Conservation (phyloP, 2,797 vertebrate genomes). For the Hippocampus kuda region DNA sequence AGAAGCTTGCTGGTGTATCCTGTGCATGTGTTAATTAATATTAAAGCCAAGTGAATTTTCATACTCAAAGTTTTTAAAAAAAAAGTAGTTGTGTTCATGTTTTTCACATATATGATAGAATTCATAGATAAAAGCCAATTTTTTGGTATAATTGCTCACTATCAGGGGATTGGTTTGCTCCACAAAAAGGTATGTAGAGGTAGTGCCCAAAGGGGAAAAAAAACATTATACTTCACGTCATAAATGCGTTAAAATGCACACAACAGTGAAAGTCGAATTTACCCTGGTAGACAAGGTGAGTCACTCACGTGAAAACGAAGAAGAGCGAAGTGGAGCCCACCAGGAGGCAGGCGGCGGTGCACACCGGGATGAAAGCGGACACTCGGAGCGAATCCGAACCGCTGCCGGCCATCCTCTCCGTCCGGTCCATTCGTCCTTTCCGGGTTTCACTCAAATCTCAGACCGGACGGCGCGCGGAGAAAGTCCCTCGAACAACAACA, state of each 20-base stretch:
- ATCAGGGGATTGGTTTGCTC: no score
- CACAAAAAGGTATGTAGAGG: no score
- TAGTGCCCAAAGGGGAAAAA: no score
- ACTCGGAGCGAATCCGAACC: slow-evolving; percentile 78
- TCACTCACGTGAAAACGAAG: slow-evolving; percentile 95
- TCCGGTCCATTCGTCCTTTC: slow-evolving; percentile 52
- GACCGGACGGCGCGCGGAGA: slow-evolving; percentile 1
- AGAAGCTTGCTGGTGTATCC: no score
- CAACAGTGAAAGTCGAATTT: background rate
- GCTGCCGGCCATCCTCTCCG: slow-evolving; percentile 84
- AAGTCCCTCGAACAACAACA: background rate
- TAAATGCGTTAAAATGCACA: background rate
- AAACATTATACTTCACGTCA: no score
- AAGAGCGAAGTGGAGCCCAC: slow-evolving; percentile 87
- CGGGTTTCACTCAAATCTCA: slow-evolving; percentile 62
- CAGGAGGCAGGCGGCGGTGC: slow-evolving; percentile 82
- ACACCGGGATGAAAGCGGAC: slow-evolving; percentile 88
- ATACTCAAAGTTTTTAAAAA: no score
- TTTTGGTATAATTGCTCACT: no score
- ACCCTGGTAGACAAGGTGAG: background rate
- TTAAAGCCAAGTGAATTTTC: no score
- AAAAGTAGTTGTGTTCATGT: no score
- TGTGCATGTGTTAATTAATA: no score
- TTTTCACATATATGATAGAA: no score
- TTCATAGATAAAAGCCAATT: no score